Conservation (phyloP, 1,140 invertebrate genomes). For the Sarcophaga peregrina region DNA sequence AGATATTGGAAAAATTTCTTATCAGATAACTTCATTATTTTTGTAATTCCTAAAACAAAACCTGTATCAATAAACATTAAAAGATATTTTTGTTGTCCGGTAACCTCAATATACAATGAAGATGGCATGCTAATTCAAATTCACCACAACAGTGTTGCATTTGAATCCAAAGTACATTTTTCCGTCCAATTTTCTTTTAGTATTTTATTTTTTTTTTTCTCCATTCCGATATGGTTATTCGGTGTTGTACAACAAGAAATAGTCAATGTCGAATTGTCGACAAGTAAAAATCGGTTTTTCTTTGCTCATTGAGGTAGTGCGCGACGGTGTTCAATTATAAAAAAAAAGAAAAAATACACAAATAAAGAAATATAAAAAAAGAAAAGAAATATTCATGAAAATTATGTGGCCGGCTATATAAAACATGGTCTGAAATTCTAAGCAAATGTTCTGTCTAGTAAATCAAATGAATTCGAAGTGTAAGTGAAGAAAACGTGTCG, state of each 20-base stretch:
- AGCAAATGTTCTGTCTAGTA: not conserved
- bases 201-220: not conserved
- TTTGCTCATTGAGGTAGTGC: not conserved
- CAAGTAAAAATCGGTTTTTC: conserved; percentile 21
- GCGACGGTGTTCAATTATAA: not conserved
- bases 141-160: not conserved
- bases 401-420: not conserved
- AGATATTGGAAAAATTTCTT: no score
- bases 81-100: no score
- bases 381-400: not conserved
- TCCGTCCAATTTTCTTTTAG: not conserved
- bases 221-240: not conserved
- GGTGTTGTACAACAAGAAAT: conserved; percentile 4
- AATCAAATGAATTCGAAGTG: not conserved
- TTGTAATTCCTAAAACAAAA: no score
- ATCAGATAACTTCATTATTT: no score
- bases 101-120: no score
- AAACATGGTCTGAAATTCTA: not conserved
- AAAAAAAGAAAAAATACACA: no score
- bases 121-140: not conserved
- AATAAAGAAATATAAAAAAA: no score
- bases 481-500: not conserved
- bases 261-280: conserved; percentile 26
- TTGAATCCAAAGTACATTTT: not conserved
- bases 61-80: no score